Conservation (phyloP, 2,888 invertebrate species). For the Ophioninae sp. region DNA sequence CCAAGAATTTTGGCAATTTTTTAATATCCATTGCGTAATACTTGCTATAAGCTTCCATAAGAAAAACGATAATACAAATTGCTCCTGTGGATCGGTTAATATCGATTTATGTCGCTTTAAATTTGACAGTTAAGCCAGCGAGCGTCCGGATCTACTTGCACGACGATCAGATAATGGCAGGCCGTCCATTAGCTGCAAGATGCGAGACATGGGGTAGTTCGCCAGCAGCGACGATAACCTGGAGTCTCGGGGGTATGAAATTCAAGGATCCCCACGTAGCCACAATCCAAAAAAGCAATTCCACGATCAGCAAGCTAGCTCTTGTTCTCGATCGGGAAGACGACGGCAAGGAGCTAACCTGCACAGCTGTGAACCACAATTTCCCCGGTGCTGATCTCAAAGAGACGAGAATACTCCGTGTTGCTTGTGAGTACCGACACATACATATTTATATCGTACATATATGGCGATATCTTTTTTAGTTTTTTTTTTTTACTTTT, state of each 20-base stretch:
- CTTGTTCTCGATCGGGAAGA: slow-evolving; percentile 90
- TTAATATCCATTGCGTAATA: too few relatives aligned
- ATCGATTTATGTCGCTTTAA: background rate
- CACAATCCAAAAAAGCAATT: slow-evolving; percentile 83
- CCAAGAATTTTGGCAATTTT: too few relatives aligned
- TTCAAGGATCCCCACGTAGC: slow-evolving; percentile 85
- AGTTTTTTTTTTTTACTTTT: background rate
- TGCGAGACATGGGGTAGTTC: slow-evolving; percentile 92
- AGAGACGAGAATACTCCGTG: slow-evolving; percentile 89
- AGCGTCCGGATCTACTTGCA: slow-evolving; percentile 88
- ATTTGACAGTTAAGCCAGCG: slow-evolving; percentile 87
- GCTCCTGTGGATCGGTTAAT: background rate
- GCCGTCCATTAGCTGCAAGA: slow-evolving; percentile 87
- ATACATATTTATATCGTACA: background rate
- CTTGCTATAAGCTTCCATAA: too few relatives aligned
- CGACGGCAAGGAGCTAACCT: slow-evolving; percentile 91
- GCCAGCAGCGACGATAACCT: slow-evolving; percentile 91
- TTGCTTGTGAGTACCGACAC: slow-evolving; percentile 88
- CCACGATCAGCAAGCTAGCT: slow-evolving; percentile 87
- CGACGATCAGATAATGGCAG: slow-evolving; percentile 88
- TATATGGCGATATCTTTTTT: background rate
- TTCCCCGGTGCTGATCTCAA: slow-evolving; percentile 91
- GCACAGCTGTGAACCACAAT: slow-evolving; percentile 93
- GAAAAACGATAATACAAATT: too few relatives aligned
- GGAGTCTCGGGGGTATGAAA: slow-evolving; percentile 89